phyloP scores from a whole-genome alignment of 2,888 invertebrate genomes.

The Cantharis flavilabris region DNA sequence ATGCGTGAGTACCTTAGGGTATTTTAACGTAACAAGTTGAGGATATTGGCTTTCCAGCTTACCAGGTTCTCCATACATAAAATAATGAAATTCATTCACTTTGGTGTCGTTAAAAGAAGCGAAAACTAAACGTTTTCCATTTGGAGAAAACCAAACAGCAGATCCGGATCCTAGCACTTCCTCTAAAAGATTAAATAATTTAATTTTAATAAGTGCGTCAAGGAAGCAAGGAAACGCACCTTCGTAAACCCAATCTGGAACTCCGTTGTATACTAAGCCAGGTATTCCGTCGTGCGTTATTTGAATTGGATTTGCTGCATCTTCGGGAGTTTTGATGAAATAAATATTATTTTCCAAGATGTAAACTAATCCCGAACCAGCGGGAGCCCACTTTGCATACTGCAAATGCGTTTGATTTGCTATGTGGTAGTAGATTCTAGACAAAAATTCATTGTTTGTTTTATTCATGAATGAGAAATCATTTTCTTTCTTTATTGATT shows the following conservation, averaged over 20 bases:
- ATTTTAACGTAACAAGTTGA: constrained; percentile 66
- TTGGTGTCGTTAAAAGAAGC: constrained; percentile 73
- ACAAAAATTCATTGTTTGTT: constrained; percentile 7
- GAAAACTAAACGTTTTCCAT: constrained; percentile 70
- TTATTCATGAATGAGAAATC: background rate
- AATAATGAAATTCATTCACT: constrained; percentile 68
- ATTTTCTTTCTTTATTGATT: background rate
- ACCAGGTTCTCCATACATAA: constrained; percentile 68
- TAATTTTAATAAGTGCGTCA: background rate
- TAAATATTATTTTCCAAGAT: constrained; percentile 74
- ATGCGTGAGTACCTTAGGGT: constrained; percentile 69
- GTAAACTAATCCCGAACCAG: constrained; percentile 62
- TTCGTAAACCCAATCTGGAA: constrained; percentile 94
- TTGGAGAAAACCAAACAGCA: constrained; percentile 81
- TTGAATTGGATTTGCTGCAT: constrained; percentile 44
- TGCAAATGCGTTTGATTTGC: constrained; percentile 63
- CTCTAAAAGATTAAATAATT: constrained; percentile 61
- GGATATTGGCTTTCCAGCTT: constrained; percentile 69
- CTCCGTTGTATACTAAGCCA: constrained; percentile 76
- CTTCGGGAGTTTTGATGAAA: constrained; percentile 55
- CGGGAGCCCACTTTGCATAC: constrained; percentile 65
- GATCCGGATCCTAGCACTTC: constrained; percentile 73
- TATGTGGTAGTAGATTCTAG: constrained; percentile 57
- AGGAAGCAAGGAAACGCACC: constrained; percentile 56
- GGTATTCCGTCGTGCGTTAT: constrained; percentile 65